phyloP scores from a whole-genome alignment of 2,797 vertebrate species.

The Ctenopoma multispine region DNA sequence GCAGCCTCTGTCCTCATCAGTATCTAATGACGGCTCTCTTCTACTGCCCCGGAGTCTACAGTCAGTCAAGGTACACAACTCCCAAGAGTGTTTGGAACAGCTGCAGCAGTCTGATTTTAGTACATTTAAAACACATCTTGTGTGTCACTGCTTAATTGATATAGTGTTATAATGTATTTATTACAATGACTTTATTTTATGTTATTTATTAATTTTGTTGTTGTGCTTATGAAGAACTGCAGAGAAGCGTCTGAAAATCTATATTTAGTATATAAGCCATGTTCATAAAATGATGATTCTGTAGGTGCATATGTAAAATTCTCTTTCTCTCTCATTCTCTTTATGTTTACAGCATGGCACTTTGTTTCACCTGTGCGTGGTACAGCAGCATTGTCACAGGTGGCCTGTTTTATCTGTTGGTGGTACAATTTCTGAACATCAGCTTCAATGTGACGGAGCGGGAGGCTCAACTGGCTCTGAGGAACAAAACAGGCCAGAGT shows the following conservation, averaged over 20 bases:
- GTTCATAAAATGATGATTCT: no score
- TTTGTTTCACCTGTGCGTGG: slow-evolving; percentile 97
- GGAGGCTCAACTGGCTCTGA: slow-evolving; percentile 91
- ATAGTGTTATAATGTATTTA: no score
- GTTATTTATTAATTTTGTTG: no score
- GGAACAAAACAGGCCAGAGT: slow-evolving; percentile 87
- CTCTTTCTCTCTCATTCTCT: background rate
- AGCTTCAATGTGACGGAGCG: slow-evolving; percentile 96
- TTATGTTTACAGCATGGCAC: slow-evolving; percentile 86
- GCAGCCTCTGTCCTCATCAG: slow-evolving; percentile 89
- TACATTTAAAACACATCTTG: background rate
- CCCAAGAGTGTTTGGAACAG: background rate
- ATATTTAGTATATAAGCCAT: no score
- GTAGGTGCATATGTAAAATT: no score
- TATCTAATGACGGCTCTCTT: slow-evolving; percentile 87
- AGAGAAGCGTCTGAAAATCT: no score
- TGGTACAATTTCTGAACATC: slow-evolving; percentile 93
- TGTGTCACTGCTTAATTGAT: background rate
- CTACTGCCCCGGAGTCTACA: slow-evolving; percentile 95
- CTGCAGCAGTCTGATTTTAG: background rate
- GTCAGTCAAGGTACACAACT: slow-evolving; percentile 85
- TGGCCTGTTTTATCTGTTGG: slow-evolving; percentile 91
- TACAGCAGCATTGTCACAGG: slow-evolving; percentile 92
- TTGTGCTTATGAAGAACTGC: no score
- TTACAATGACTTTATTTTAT: no score